Percentiles rank a stretch among this genome's conserved stretches.
Conservation (phyloP, 1,140 invertebrate genomes). For the Pentalonia nigronervosa region DNA sequence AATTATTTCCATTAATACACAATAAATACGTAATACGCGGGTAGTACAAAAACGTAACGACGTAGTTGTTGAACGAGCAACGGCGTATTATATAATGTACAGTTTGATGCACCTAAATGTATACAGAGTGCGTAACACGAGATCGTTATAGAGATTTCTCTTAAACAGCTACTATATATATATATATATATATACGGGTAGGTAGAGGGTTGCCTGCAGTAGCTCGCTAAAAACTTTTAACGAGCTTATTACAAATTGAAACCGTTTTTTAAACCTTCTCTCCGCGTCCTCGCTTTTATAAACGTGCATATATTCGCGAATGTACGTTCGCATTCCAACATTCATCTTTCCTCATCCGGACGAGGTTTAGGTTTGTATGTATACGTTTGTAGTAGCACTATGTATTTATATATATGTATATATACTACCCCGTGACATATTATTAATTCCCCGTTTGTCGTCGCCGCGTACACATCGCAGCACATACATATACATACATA, state of each 20-base stretch:
- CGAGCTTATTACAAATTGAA: slow-evolving; percentile 55
- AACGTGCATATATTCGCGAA: neutral
- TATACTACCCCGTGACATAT: neutral
- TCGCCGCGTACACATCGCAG: neutral
- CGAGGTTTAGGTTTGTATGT: neutral
- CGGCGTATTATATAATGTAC: neutral
- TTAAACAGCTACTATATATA: neutral
- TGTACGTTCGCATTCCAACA: slow-evolving; percentile 10
- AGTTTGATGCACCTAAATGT: neutral
- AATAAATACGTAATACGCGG: neutral
- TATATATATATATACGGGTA: no score
- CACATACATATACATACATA: neutral
- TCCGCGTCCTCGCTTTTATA: neutral
- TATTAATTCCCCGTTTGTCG: slow-evolving; percentile 33
- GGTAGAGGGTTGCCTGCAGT: neutral
- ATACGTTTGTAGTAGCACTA: slow-evolving; percentile 24
- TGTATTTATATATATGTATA: neutral
- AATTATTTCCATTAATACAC: neutral
- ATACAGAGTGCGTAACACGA: neutral
- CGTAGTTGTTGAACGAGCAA: neutral
- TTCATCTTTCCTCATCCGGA: neutral
- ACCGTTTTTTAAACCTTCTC: slow-evolving; percentile 35
- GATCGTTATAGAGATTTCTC: slow-evolving; percentile 9
- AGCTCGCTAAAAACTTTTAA: slow-evolving; percentile 52
- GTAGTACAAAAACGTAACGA: no score